Evolutionary conservation across 2,888 invertebrate genomes (phyloP), one percentile per base, ranked within the genome.

Genomic region (Macrophya annulata): DNA sequence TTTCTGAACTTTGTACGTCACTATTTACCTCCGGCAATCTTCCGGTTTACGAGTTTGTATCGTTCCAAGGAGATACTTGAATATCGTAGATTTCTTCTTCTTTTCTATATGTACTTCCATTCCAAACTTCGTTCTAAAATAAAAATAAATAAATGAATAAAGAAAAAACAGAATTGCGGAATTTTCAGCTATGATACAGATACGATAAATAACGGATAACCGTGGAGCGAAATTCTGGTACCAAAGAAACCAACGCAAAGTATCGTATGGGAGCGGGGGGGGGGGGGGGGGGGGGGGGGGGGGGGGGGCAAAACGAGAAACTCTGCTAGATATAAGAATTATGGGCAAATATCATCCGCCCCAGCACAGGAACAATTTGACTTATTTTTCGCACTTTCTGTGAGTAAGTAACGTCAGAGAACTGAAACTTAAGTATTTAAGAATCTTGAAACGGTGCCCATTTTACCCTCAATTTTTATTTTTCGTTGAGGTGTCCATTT

Each of bases 21-120:
- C 68, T 68, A 15, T 71, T 71, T 71, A 17, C 55, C 55, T 55
- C 71, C 71, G 37, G 37, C 31, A 25, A 74, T 74, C 72, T 74
- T 43, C n/a, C n/a, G 12, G 45, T 74, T 74, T 74, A 43, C 45
- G 72, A 74, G 45, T 74, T 45, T 45, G 4, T 43, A 43, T n/a
- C 72, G 21, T 21, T 45, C 9, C 45, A 9, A 8, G 45, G 21
- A 45, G 72, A 12, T 74, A 25, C 45, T 74, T 74, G 72, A 31
- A 74, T 74, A 74, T 74, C 72, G 45, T 45, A 15, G 43, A 74
- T 74, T n/a, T 74, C 72, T 45, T 12, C 21, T 21, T 21, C 21
- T 45, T 71, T 40, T 40, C 21, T 40, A n/a, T 40, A n/a, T n/a
- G n/a, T n/a, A 71, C n/a, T 43, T n/a, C n/a, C 71, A 12, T 71